Conservation (phyloP, 2,797 vertebrate species). For the Psittacula derbiana region DNA sequence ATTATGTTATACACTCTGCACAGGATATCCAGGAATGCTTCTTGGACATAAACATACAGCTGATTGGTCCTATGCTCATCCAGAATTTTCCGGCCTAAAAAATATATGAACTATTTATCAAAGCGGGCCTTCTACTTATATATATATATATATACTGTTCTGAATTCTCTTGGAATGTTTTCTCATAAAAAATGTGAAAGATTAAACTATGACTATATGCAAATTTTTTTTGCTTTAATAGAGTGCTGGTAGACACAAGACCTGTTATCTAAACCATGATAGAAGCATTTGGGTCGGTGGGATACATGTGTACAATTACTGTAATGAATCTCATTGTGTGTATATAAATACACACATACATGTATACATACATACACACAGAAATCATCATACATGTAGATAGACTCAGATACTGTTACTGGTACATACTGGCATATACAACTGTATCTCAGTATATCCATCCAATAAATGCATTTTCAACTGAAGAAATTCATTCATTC, state of each 20-base stretch:
- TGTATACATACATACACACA: fast-evolving
- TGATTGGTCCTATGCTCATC: neutral
- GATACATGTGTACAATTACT: neutral
- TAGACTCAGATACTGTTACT: neutral
- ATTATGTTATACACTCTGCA: neutral
- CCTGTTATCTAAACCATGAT: neutral
- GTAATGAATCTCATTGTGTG: neutral
- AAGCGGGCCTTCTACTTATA: neutral
- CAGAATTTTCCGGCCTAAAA: neutral
- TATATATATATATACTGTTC: neutral
- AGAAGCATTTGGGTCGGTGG: neutral
- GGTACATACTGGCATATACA: neutral
- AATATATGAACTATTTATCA: neutral
- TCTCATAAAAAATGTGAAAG: neutral
- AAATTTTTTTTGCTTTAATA: neutral
- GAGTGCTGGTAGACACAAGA: neutral
- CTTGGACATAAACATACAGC: neutral
- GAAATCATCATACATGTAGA: neutral
- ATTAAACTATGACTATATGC: neutral
- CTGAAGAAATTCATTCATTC: neutral
- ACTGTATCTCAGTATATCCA: neutral
- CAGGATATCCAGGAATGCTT: neutral
- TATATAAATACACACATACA: neutral
- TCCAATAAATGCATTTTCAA: neutral
- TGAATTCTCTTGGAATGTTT: neutral